Conservation (phyloP, 2,888 invertebrate genomes). For the Oscheius sp. region DNA sequence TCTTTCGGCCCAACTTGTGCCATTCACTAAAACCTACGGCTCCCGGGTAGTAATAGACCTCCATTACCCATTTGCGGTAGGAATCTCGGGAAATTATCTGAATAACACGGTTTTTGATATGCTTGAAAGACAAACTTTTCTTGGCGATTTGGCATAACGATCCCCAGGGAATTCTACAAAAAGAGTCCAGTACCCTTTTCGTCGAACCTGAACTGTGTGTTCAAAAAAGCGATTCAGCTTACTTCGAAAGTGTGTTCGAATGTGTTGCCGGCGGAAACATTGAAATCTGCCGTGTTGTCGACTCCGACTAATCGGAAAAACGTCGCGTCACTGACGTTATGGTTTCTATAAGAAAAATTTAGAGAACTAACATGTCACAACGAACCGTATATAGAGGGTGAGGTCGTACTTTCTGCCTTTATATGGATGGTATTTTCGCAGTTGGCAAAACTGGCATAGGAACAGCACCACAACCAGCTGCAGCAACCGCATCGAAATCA, state of each 20-base stretch:
- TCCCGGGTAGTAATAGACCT: conserved; percentile 67
- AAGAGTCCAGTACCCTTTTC: conserved; percentile 72
- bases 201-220: conserved; percentile 59
- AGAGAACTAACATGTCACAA: background rate
- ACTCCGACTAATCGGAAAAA: conserved; percentile 72
- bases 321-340: conserved; percentile 71
- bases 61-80: conserved; percentile 72
- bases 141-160: conserved; percentile 69
- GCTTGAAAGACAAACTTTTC: conserved; percentile 52
- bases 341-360: conserved; percentile 59
- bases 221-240: background rate
- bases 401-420: conserved; percentile 67
- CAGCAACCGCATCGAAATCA: conserved; percentile 39
- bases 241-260: conserved; percentile 73
- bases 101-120: background rate
- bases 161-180: conserved; percentile 73
- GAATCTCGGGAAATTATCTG: conserved; percentile 72
- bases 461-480: conserved; percentile 34
- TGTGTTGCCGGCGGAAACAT: conserved; percentile 68
- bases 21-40: conserved; percentile 66
- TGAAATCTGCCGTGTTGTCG: conserved; percentile 72
- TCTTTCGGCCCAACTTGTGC: conserved; percentile 55
- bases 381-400: conserved; percentile 69
- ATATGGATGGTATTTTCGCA: conserved; percentile 45
- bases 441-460: conserved; percentile 21